phyloP scores from a whole-genome alignment of 2,113 vertebrate species.

The Rhipidura dahli region DNA sequence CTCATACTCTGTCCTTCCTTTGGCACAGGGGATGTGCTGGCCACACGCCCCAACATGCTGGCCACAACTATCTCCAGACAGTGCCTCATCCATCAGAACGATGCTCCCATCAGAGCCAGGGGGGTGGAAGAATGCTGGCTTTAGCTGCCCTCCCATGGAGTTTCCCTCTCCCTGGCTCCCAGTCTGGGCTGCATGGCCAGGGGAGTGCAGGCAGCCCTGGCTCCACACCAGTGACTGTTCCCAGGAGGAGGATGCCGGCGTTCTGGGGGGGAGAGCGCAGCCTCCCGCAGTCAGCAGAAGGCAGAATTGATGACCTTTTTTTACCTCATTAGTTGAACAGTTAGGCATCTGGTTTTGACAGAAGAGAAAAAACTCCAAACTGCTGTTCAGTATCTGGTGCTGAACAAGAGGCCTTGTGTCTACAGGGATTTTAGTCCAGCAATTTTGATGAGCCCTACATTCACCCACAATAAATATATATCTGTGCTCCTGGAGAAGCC shows the following conservation, averaged over 20 bases:
- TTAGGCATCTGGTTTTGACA: slow-evolving; percentile 11
- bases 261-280: not conserved
- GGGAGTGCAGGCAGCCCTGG: rapidly evolving
- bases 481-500: not conserved
- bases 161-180: not conserved
- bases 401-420: not conserved
- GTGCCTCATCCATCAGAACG: not conserved
- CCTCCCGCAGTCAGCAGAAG: not conserved
- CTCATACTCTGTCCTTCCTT: no score
- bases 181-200: not conserved
- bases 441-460: slow-evolving; percentile 21
- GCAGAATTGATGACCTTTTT: slow-evolving; percentile 4
- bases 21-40: not conserved
- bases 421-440: not conserved
- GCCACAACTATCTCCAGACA: not conserved
- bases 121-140: not conserved
- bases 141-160: not conserved
- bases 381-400: not conserved
- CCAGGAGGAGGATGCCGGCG: not conserved
- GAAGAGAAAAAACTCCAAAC: not conserved
- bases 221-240: rapidly evolving
- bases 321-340: not conserved
- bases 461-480: not conserved
- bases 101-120: not conserved
- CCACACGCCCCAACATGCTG: rapidly evolving